Conservation (phyloP, 2,888 invertebrate genomes). For the Brenthis hecate region DNA sequence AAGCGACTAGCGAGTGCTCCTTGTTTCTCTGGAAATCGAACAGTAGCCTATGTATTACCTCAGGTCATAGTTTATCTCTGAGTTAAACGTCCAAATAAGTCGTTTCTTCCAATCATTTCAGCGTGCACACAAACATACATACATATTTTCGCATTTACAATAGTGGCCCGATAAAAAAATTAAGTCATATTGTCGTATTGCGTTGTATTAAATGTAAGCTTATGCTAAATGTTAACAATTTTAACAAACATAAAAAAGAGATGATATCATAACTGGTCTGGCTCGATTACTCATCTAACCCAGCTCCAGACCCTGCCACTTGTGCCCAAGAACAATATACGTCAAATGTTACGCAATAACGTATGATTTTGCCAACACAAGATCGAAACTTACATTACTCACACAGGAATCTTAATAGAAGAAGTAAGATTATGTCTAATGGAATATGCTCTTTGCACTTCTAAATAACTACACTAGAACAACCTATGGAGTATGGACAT, state of each 20-base stretch:
- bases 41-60: too few relatives aligned
- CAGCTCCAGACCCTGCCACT: slow-evolving; percentile 38
- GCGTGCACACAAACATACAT: too few relatives aligned
- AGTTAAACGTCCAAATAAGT: too few relatives aligned
- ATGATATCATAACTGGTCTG: slow-evolving; percentile 39
- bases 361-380: slow-evolving; percentile 36
- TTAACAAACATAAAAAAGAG: slow-evolving; percentile 20
- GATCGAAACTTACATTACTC: slow-evolving; percentile 23
- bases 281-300: slow-evolving; percentile 39
- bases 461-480: not conserved
- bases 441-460: slow-evolving; percentile 19
- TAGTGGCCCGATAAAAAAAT: too few relatives aligned
- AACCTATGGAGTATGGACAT: too few relatives aligned
- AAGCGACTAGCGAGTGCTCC: too few relatives aligned
- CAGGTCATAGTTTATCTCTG: too few relatives aligned
- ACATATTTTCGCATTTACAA: too few relatives aligned
- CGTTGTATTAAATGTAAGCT: slow-evolving; percentile 3
- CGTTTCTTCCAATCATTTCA: too few relatives aligned
- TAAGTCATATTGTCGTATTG: too few relatives aligned
- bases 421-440: slow-evolving; percentile 46
- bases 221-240: slow-evolving; percentile 20
- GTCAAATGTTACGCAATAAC: slow-evolving; percentile 29
- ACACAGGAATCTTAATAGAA: slow-evolving; percentile 35
- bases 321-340: slow-evolving; percentile 35
- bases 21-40: too few relatives aligned